A percentile compares a stretch with the other conserved stretches of the same genome.
Evolutionary conservation across 2,797 vertebrate genomes (phyloP).

Genomic region (Cynopterus sphinx): DNA sequence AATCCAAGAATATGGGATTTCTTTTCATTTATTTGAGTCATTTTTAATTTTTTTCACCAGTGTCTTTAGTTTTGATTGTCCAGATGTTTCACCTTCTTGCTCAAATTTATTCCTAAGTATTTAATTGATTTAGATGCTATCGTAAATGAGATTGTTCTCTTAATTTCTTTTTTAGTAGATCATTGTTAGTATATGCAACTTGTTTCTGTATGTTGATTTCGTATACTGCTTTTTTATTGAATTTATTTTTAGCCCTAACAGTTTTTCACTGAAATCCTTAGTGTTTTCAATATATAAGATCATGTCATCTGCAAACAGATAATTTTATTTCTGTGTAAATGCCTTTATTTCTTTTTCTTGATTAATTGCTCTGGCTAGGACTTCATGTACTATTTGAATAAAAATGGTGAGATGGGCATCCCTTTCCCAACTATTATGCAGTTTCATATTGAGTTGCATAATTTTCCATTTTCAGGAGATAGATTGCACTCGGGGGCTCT

Average conservation of each 20-base stretch:
- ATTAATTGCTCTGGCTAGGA: not conserved
- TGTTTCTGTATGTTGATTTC: constrained; percentile 10
- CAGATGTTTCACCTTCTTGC: not conserved
- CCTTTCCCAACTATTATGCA: not conserved
- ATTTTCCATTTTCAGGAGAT: not conserved
- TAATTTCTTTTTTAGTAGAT: not conserved
- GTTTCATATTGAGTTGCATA: constrained; percentile 17
- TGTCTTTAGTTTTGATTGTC: not conserved
- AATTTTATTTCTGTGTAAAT: not conserved
- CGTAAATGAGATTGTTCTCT: not conserved
- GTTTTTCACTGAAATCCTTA: not conserved
- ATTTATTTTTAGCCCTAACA: not conserved
- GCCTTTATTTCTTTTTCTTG: not conserved
- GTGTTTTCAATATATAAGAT: not conserved
- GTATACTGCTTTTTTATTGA: not conserved
- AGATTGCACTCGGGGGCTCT: not conserved
- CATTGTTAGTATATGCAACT: not conserved
- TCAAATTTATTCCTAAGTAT: not conserved
- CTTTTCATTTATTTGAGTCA: not conserved
- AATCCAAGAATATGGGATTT: not conserved
- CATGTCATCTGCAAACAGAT: not conserved
- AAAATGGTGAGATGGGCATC: not conserved
- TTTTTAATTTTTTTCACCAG: not conserved
- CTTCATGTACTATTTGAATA: not conserved
- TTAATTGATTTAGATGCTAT: not conserved